Evolutionary conservation across 2,797 vertebrate species (phyloP), one percentile per base, ranked within the genome.

Genomic region (Ctenochaetus hawaiiensis): DNA sequence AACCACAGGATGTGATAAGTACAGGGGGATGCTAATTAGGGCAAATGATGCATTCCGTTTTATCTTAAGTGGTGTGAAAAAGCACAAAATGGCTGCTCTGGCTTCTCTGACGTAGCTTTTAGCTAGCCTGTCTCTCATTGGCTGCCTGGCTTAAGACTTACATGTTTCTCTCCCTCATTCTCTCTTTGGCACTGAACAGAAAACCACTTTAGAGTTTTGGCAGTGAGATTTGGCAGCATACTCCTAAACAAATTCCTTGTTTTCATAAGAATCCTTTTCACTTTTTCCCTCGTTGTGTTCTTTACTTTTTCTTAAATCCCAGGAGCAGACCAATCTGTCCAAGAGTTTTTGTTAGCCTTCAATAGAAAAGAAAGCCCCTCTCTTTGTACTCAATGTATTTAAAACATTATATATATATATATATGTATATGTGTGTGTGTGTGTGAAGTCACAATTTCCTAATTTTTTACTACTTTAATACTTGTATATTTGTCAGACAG

Each of bases 11-110:
- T 85, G 71, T 57, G 89, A 93, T 88, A 91, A 88, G 74, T 59
- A 39, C 39, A 75, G 53, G 39, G 63, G 84, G 63, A 79, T 6
- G 67, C 80, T 81, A 90, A 92, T 92, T 88, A 81, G 68, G 64
- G 39, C 69, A 93, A 93, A 91, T 81, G 77, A 93, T 86, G 89
- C 88, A 3, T 86, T 81, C 39, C 43, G n/a, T 91, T 77, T 91
- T 87, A 92, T 94, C 84, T 87, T 51, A 63, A 80, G 12, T 43
- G 82, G 53, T 65, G 63, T 82, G 51, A 83, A 70, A 30, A 81
- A 73, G 71, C 66, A 87, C 87, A 90, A 93, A 89, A 93, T 87
- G 85, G 86, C 82, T 76, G 67, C 71, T 47, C 52, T 72, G 49
- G 56, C 45, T 69, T 58, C 57, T 66, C 64, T 62, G 0, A 67